phyloP scores from a whole-genome alignment of 2,797 vertebrate genomes.

The Xyrichtys novacula region DNA sequence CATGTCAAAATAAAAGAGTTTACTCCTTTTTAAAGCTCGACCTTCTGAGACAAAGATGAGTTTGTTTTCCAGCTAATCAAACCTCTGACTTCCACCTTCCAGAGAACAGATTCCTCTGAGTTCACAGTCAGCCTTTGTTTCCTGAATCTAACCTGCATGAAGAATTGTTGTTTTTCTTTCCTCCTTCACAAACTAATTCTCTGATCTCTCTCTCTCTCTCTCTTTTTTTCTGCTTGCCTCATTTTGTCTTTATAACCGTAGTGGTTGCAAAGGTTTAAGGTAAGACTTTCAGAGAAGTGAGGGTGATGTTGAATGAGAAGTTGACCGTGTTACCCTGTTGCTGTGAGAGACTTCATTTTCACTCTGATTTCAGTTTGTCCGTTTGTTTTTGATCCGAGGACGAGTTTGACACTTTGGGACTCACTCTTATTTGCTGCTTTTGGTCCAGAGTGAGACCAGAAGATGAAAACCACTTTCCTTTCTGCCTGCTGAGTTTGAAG shows the following conservation, averaged over 20 bases:
- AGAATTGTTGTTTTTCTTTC: slow-evolving; percentile 36
- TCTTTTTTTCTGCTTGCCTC: slow-evolving; percentile 90
- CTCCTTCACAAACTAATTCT: slow-evolving; percentile 62
- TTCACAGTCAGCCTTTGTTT: slow-evolving; percentile 48
- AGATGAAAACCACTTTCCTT: not conserved
- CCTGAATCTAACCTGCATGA: slow-evolving; percentile 39
- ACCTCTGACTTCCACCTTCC: slow-evolving; percentile 1
- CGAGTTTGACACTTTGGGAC: slow-evolving; percentile 5
- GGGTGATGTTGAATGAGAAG: slow-evolving; percentile 30
- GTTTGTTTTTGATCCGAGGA: slow-evolving; percentile 6
- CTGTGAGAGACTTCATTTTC: slow-evolving; percentile 16
- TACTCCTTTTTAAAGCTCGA: slow-evolving; percentile 12
- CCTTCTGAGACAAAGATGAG: slow-evolving; percentile 26
- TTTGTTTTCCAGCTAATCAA: slow-evolving; percentile 22
- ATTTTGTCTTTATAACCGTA: slow-evolving; percentile 92
- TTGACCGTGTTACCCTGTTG: slow-evolving; percentile 28
- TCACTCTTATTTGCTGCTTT: not conserved
- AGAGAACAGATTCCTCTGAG: slow-evolving; percentile 33
- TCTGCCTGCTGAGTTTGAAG: not conserved
- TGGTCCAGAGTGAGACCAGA: not conserved
- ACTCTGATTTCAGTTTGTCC: not conserved
- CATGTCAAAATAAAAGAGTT: not conserved
- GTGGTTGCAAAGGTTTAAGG: slow-evolving; percentile 99
- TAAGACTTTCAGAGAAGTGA: slow-evolving; percentile 86
- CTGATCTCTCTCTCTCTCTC: slow-evolving; percentile 85